These are phyloP conservation scores for Hyaena hyaena DNA, from an alignment of 2,113 vertebrate species.

Conservation along the genomic window DNA sequence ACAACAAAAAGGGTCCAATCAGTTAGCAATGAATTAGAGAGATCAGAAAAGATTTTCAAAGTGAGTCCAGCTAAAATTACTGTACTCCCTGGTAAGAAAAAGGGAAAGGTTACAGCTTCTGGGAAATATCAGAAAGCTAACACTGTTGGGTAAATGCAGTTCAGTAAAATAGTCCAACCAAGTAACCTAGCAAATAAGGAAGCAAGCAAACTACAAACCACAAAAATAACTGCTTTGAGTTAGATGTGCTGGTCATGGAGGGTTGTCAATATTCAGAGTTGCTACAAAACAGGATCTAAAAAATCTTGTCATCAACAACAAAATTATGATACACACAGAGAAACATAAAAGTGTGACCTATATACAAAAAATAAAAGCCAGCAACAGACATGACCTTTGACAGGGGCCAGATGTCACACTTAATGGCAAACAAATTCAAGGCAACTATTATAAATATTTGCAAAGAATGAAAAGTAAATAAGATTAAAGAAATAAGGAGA, in stretches of 20 bases:
- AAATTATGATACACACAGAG: not conserved
- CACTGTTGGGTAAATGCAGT: not conserved
- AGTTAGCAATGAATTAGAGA: not conserved
- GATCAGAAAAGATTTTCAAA: not conserved
- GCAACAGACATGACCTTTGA: not conserved
- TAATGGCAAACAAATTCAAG: not conserved
- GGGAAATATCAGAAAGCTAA: not conserved
- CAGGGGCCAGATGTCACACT: not conserved
- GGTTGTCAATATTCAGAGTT: not conserved
- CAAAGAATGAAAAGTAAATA: not conserved
- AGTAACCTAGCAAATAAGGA: not conserved
- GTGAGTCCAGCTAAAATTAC: not conserved
- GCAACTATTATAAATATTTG: not conserved
- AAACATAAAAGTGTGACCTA: not conserved
- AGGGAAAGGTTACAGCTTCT: not conserved
- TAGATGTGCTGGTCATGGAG: not conserved
- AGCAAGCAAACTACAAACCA: not conserved
- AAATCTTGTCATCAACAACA: not conserved
- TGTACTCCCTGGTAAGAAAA: not conserved
- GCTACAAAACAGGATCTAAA: not conserved
- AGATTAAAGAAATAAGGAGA: not conserved
- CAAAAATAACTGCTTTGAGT: not conserved
- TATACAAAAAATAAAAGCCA: not conserved
- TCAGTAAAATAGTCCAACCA: not conserved
- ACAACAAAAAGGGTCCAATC: too few species aligned